Evolutionary conservation across 2,888 invertebrate species (phyloP).

Genomic region (Cenopis cana): DNA sequence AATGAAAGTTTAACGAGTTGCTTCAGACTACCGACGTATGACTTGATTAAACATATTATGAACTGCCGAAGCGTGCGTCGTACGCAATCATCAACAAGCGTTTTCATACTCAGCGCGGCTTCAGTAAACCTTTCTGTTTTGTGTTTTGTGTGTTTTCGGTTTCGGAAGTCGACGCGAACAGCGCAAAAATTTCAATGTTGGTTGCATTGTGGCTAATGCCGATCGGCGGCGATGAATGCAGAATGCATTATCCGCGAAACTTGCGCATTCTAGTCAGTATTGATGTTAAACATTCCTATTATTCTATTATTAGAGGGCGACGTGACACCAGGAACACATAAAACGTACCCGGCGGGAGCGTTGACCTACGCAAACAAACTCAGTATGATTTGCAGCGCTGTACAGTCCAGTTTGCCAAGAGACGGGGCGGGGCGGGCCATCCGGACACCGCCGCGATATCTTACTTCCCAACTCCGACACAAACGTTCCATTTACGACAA

Average conservation of each 20-base stretch:
- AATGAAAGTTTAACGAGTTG: conserved; percentile 82
- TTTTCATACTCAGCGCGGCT: conserved; percentile 38
- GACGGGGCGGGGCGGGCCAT: conserved; percentile 73
- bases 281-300: conserved; percentile 78
- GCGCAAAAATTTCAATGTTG: conserved; percentile 56
- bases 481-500: conserved; percentile 49
- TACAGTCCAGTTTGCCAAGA: conserved; percentile 82
- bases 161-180: conserved; percentile 59
- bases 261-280: conserved; percentile 71
- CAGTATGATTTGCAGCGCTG: conserved; percentile 81
- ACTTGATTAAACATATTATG: conserved; percentile 79
- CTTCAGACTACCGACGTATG: conserved; percentile 62
- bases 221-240: conserved; percentile 62
- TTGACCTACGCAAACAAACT: conserved; percentile 82
- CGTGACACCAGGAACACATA: conserved; percentile 84
- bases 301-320: conserved; percentile 81
- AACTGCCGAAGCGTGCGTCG: conserved; percentile 63
- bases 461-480: conserved; percentile 64
- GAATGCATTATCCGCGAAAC: conserved; percentile 64
- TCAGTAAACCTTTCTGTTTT: conserved; percentile 59
- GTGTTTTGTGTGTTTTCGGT: too few species aligned
- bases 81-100: conserved; percentile 36
- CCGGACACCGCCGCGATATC: conserved; percentile 72
- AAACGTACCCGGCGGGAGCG: conserved; percentile 75
- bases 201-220: conserved; percentile 56